These are phyloP conservation scores for Acrocephalus scirpaceus DNA, from an alignment of 2,797 vertebrate species.

Conservation along the genomic window DNA sequence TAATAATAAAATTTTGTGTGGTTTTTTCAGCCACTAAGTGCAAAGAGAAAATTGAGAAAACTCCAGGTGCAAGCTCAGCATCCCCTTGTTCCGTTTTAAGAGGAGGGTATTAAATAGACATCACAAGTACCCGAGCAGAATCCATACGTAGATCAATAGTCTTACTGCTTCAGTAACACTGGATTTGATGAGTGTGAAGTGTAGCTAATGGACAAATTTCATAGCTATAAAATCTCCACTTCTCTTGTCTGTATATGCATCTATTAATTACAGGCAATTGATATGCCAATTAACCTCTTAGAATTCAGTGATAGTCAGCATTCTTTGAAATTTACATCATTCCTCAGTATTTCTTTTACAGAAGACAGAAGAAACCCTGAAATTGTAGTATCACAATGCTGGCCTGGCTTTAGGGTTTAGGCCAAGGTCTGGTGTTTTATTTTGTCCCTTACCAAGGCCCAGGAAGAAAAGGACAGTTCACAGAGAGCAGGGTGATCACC, in stretches of 20 bases:
- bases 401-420: not conserved
- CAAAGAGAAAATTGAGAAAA: not conserved
- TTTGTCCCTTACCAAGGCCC: not conserved
- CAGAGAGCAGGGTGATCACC: not conserved
- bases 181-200: slow-evolving; percentile 7
- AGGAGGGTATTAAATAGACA: not conserved
- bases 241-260: not conserved
- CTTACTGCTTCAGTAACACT: not conserved
- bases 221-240: not conserved
- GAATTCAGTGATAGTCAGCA: not conserved
- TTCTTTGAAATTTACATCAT: not conserved
- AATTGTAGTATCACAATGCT: not conserved
- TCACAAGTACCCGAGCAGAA: not conserved
- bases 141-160: slow-evolving; percentile 7
- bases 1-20: not conserved
- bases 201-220: slow-evolving; percentile 21
- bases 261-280: slow-evolving; percentile 9
- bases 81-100: not conserved
- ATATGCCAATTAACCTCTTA: not conserved
- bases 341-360: not conserved
- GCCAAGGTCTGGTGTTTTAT: not conserved
- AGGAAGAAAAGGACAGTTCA: not conserved
- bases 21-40: not conserved
- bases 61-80: slow-evolving; percentile 21
- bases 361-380: accelerated